phyloP scores from a whole-genome alignment of 2,113 vertebrate genomes.

The Anarhynchus alexandrinus region DNA sequence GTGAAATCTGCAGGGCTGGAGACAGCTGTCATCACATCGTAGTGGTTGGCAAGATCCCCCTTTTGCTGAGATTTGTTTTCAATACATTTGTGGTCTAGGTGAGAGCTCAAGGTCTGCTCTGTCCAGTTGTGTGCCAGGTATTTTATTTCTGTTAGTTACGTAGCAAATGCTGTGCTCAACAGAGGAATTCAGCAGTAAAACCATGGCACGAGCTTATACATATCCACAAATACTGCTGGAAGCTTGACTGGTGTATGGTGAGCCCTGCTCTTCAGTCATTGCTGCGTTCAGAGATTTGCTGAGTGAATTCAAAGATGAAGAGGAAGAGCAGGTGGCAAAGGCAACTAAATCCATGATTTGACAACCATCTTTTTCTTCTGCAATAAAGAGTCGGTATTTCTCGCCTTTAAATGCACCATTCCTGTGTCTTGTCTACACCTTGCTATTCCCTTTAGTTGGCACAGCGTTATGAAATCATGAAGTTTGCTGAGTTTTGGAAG shows the following conservation, averaged over 20 bases:
- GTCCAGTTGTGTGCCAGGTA: neutral
- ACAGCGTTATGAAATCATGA: neutral
- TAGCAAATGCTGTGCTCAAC: neutral
- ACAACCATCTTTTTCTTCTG: neutral
- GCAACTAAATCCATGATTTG: neutral
- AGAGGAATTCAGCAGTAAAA: neutral
- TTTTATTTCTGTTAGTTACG: accelerated
- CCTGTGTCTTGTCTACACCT: neutral
- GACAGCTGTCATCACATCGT: neutral
- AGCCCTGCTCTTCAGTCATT: neutral
- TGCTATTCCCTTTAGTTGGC: neutral
- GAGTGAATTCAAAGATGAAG: neutral
- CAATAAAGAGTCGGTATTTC: neutral
- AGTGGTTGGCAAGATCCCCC: neutral
- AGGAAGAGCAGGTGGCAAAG: neutral
- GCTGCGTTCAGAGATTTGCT: neutral
- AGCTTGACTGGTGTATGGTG: neutral
- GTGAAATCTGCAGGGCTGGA: neutral
- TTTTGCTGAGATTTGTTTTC: neutral
- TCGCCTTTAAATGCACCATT: neutral
- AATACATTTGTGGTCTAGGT: neutral
- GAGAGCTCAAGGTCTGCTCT: neutral
- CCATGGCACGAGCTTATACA: accelerated
- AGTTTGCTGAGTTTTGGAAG: neutral
- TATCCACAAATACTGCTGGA: neutral